Conservation (phyloP, 2,113 vertebrate species). For the Bagarius yarrelli region DNA sequence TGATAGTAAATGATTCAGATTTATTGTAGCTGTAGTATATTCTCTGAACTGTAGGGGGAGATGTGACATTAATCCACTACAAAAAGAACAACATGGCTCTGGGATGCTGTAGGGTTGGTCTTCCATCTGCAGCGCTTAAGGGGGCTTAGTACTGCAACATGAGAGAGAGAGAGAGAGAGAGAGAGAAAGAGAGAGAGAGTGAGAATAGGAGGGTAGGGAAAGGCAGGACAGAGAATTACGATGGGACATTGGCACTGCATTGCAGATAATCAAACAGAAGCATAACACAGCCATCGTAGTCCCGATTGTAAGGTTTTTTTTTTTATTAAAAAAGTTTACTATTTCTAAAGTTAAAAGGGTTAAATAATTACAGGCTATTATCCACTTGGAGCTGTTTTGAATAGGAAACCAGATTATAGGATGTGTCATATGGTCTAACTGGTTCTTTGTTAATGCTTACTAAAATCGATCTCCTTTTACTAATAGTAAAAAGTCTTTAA, state of each 20-base stretch:
- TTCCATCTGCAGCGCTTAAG: conserved; percentile 42
- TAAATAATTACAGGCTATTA: neutral
- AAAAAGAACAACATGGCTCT: neutral
- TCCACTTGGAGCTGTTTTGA: neutral
- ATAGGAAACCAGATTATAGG: neutral
- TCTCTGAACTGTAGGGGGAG: conserved; percentile 17
- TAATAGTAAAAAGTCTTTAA: neutral
- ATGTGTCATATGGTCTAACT: neutral
- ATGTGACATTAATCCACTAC: conserved; percentile 11
- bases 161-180: conserved; percentile 52
- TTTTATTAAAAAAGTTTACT: conserved; percentile 50
- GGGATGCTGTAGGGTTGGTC: conserved; percentile 23
- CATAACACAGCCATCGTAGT: conserved; percentile 8
- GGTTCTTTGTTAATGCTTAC: neutral
- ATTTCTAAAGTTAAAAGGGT: neutral
- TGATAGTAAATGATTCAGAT: neutral
- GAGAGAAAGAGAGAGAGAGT: conserved; percentile 15
- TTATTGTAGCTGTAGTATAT: neutral
- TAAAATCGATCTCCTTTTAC: neutral
- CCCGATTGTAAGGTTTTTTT: conserved; percentile 37
- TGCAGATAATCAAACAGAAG: conserved; percentile 49
- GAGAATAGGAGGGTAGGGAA: conserved; percentile 23
- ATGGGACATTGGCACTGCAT: conserved; percentile 49
- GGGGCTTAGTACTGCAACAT: conserved; percentile 51
- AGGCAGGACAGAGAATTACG: conserved; percentile 2